Conservation (phyloP, 2,888 invertebrate genomes). For the Abrostola triplasia region DNA sequence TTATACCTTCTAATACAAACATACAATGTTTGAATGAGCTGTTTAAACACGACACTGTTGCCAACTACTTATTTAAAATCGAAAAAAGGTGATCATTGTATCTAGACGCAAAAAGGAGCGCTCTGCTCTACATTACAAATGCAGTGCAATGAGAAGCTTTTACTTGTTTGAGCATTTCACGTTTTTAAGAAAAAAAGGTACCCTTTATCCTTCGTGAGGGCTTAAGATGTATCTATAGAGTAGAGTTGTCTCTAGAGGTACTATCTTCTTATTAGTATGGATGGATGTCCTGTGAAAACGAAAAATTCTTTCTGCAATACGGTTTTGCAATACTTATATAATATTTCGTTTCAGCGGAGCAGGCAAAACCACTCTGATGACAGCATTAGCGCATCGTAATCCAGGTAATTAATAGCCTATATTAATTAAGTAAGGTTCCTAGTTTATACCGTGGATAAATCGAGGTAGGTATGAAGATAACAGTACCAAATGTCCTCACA, state of each 20-base stretch:
- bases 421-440: not conserved
- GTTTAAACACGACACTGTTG: slow-evolving; percentile 25
- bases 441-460: no score
- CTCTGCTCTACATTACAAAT: no score
- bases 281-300: no score
- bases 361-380: slow-evolving; percentile 96
- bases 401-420: slow-evolving; percentile 87
- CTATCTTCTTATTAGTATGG: no score
- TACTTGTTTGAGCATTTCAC: no score
- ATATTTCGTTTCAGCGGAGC: slow-evolving; percentile 91
- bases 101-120: not conserved
- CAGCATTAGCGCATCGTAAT: slow-evolving; percentile 93
- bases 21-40: not conserved
- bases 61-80: not conserved
- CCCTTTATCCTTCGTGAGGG: no score
- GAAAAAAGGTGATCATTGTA: not conserved
- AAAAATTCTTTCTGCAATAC: not conserved
- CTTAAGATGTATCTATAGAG: no score
- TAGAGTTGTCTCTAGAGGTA: no score
- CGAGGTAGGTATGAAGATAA: no score
- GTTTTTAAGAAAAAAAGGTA: no score
- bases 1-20: slow-evolving; percentile 13
- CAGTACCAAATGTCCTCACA: no score
- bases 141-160: no score
- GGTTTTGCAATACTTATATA: not conserved